Base-by-base conservation (phyloP, 2,797 vertebrate species). In the Fringilla coelebs region DNA sequence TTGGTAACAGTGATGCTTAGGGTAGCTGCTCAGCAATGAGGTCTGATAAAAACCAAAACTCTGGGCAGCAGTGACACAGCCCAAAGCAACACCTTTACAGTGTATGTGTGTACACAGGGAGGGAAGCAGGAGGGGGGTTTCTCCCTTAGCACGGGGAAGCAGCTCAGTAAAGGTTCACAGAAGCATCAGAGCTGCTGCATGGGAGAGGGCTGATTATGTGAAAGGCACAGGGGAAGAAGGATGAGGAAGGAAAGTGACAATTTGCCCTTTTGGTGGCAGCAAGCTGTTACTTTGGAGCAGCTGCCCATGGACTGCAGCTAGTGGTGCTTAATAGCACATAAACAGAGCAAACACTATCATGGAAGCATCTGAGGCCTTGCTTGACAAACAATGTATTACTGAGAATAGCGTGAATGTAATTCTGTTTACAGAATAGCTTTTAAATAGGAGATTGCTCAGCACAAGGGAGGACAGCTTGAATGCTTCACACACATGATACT, bases 341-440 rank as follows among this genome's bases (percentile, higher is more conserved):
- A 83, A 89, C 73, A 84, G 72, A 95, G 87, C 76, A 88, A 95
- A 96, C 66, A 38, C 75, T 75, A 76, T 61, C 63, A 83, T 6
- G 51, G 87, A 95, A 95, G 93, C 92, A 93, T 75, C 66, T 60
- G 81, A 93, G 82, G 90, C 62, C 93, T 93, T 80, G 84, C 90
- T 96, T 81, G 76, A 88, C 90, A 93, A 83, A 83, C 63, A 52
- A 21, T 6, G 34, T 76, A 25, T 73, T 84, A 77, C 90, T 72
- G 55, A 81, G 71, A 75, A 75, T 1, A 73, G 85, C 5, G 1
- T 32, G 29, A 77, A 80, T 24, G 38, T 31, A 68, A 87, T 57
- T 60, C 80, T 58, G 61, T 83, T 94, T 94, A 92, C 36, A 72
- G 60, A 91, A 83, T 2, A 72, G 75, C 85, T 96, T 85, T 83